phyloP scores from a whole-genome alignment of 2,888 invertebrate species.

The Sinopyrophorus schimmeli region DNA sequence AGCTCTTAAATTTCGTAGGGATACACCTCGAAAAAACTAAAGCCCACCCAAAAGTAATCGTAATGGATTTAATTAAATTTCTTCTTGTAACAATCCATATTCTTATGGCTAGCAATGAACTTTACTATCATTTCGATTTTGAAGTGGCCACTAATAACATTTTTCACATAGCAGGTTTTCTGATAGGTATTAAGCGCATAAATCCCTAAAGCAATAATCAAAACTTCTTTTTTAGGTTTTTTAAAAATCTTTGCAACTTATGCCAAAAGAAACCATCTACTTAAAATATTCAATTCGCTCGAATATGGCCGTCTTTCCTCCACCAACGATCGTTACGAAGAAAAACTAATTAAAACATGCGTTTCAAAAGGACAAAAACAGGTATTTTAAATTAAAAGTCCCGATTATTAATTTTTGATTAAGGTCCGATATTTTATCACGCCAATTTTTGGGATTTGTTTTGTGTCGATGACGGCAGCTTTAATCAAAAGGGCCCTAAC shows the following conservation, averaged over 20 bases:
- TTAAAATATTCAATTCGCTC: neutral
- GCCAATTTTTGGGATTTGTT: neutral
- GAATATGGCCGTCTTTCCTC: neutral
- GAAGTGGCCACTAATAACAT: constrained; percentile 17
- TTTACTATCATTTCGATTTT: constrained; percentile 13
- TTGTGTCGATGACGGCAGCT: neutral
- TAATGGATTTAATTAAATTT: no score
- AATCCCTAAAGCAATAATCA: neutral
- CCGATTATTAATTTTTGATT: no score
- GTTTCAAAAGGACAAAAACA: constrained; percentile 6
- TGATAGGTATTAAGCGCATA: constrained; percentile 4
- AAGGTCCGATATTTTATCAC: constrained; percentile 1
- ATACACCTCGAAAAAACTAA: no score
- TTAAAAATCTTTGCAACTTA: constrained; percentile 5
- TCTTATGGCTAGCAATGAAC: no score
- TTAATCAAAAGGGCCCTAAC: constrained; percentile 1
- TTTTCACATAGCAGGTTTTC: constrained; percentile 15
- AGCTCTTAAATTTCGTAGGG: no score
- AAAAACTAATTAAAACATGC: neutral
- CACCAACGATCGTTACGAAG: neutral
- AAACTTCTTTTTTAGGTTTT: constrained; percentile 8
- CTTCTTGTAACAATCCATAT: no score
- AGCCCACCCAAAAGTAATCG: no score
- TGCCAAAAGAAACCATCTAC: neutral
- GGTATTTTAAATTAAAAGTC: no score